phyloP scores from a whole-genome alignment of 2,113 vertebrate genomes.

The Struthidea cinerea region DNA sequence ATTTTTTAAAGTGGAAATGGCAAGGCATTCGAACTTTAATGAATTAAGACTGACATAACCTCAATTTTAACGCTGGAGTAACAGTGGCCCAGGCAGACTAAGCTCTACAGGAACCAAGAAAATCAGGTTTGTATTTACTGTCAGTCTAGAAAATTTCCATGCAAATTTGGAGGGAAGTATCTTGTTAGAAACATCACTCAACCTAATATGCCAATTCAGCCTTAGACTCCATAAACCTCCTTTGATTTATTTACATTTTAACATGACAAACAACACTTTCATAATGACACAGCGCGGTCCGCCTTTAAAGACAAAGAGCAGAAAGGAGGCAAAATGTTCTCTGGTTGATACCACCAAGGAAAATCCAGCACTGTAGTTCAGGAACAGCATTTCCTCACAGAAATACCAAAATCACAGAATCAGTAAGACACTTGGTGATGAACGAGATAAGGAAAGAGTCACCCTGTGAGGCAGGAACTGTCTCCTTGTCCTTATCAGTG shows the following conservation, averaged over 20 bases:
- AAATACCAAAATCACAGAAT: background rate
- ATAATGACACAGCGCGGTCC: no score
- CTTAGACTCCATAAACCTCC: background rate
- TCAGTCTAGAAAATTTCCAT: background rate
- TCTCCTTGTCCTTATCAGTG: background rate
- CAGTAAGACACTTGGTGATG: background rate
- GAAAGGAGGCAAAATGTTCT: background rate
- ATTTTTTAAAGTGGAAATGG: background rate
- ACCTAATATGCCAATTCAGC: background rate
- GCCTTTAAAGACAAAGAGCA: background rate
- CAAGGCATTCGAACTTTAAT: background rate
- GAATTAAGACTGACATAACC: background rate
- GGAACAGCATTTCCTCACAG: background rate
- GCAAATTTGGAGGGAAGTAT: background rate
- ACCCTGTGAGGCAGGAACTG: background rate
- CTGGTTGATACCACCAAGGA: background rate
- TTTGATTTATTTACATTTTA: background rate
- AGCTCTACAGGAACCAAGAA: background rate
- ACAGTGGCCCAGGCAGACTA: background rate
- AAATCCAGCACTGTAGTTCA: background rate
- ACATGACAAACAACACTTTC: background rate
- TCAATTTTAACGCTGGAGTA: background rate
- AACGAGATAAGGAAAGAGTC: rapidly evolving
- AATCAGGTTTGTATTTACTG: background rate
- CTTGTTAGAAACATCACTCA: background rate